Conservation (phyloP, 2,888 invertebrate genomes). For the Cataglyphis altisquamis region DNA sequence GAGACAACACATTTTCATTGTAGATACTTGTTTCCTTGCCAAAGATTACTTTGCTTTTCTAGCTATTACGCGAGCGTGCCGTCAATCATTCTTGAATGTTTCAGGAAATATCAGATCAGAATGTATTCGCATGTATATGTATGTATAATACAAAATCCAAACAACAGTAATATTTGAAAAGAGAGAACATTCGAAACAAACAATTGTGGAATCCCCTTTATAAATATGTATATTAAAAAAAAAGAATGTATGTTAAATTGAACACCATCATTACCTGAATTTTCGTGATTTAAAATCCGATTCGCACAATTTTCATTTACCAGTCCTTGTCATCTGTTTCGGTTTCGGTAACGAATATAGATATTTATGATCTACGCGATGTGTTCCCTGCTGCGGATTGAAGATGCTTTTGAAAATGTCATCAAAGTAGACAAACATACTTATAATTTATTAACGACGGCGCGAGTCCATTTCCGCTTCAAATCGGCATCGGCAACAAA, state of each 20-base stretch:
- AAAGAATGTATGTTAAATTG: neutral
- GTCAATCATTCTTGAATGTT: slow-evolving; percentile 10
- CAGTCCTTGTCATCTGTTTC: neutral
- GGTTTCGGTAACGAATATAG: neutral
- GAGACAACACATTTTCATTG: neutral
- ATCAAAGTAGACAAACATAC: neutral
- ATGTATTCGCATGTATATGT: neutral
- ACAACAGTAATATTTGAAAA: neutral
- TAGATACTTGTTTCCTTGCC: slow-evolving; percentile 16
- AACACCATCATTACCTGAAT: neutral
- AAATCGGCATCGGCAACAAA: slow-evolving; percentile 18
- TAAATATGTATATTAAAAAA: neutral
- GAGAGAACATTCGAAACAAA: neutral
- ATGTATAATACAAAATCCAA: neutral
- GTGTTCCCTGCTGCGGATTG: neutral
- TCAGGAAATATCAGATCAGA: neutral
- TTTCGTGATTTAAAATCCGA: neutral
- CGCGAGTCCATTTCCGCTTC: slow-evolving; percentile 18
- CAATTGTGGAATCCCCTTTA: neutral
- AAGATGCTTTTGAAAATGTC: neutral
- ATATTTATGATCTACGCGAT: neutral
- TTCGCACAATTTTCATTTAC: neutral
- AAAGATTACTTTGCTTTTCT: slow-evolving; percentile 14
- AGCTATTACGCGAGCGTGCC: neutral
- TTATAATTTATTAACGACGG: slow-evolving; percentile 13